Base-by-base conservation (phyloP, 2,888 invertebrate genomes). In the Eristalis intricaria region DNA sequence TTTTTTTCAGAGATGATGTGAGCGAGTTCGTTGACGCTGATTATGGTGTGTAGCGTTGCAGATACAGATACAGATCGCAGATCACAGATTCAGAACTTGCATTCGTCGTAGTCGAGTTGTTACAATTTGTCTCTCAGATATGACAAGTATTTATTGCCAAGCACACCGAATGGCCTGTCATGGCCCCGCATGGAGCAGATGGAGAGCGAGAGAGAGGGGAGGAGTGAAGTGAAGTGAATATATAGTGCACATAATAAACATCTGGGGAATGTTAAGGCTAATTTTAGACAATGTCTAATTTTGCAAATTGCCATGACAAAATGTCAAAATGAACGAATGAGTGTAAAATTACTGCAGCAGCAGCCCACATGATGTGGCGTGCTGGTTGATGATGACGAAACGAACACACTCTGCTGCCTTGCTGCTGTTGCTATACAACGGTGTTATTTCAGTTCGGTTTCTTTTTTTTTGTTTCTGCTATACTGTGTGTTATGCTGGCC, bases 221-320 rank as follows among this genome's bases (percentile, higher is more conserved):
- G n/a, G 38, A 10, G 11, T 2, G 8, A 22, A n/a, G n/a, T 7
- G 58, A 35, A 50, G 35, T 32, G 40, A 75, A 63, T 70, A 32
- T 60, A 40, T 64, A 84, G 77, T 79, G 79, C 78, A 83, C 79
- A 80, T 75, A 79, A 78, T 75, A 78, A 87, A 84, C 87, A 87
- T 87, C 87, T 87, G 87, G 87, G 87, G 84, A 87, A 87, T 87
- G 87, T 84, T 87, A 80, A 69, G 71, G 71, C 87, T 87, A 87
- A 87, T 87, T 87, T 87, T 87, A 87, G 84, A 87, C 84, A 80
- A 84, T 80, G 79, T 87, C 84, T 87, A 87, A 87, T 87, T 87
- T 84, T 80, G 87, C 87, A 84, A 87, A 87, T 87, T 87, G 87
- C 87, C 84, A 84, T 87, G 87, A 87, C 84, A 87, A 83, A 87